phyloP scores from a whole-genome alignment of 2,113 vertebrate species.

The Rhinoptilus africanus region DNA sequence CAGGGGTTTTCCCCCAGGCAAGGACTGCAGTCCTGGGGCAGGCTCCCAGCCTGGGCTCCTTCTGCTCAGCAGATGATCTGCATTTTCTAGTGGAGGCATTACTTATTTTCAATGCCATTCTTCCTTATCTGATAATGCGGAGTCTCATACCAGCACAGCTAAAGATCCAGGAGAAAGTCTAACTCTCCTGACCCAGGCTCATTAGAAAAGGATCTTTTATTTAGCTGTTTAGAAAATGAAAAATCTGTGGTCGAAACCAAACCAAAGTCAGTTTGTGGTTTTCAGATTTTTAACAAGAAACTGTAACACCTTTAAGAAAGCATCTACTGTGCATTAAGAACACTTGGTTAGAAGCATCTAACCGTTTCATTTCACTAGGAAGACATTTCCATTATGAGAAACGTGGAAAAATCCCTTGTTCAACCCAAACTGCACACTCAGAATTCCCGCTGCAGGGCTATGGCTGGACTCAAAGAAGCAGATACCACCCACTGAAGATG shows the following conservation, averaged over 20 bases:
- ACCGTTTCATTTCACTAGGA: not conserved
- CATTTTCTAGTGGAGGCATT: not conserved
- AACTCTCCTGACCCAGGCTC: not conserved
- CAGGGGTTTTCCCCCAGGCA: not conserved
- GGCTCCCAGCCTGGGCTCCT: not conserved
- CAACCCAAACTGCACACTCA: not conserved
- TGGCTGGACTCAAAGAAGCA: not conserved
- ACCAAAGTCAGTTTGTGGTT: slow-evolving; percentile 12
- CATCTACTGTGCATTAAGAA: not conserved
- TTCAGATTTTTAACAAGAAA: not conserved
- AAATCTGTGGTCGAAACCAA: not conserved
- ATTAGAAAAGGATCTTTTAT: not conserved
- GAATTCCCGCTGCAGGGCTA: not conserved
- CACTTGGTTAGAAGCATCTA: not conserved
- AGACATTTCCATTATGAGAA: not conserved
- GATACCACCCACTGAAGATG: not conserved
- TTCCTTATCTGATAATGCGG: not conserved
- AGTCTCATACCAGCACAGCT: not conserved
- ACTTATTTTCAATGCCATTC: not conserved
- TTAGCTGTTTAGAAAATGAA: not conserved
- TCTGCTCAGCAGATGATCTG: not conserved
- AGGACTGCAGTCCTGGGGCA: not conserved
- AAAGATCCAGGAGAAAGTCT: not conserved
- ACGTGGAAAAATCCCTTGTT: not conserved
- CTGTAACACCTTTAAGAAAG: not conserved